phyloP scores from a whole-genome alignment of 2,113 vertebrate genomes.

The Thermophis baileyi region DNA sequence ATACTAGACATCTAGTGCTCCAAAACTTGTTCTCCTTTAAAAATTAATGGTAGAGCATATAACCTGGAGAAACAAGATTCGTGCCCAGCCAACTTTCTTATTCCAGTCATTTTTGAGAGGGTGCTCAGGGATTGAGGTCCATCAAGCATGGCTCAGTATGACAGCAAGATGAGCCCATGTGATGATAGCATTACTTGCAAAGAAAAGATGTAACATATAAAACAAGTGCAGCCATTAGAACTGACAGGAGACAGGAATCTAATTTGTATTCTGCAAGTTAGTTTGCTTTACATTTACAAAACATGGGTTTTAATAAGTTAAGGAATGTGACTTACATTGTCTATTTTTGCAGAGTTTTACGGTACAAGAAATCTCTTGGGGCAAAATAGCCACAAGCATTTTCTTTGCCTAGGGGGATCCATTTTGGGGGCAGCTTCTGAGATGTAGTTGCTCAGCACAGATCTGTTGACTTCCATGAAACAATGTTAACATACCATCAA shows the following conservation, averaged over 20 bases:
- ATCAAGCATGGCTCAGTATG: not conserved
- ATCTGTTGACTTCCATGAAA: not conserved
- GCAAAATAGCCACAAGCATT: not conserved
- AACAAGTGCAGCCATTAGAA: conserved; percentile 23
- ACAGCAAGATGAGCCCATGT: not conserved
- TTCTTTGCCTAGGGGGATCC: not conserved
- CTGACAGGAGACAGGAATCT: not conserved
- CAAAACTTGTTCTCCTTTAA: not conserved
- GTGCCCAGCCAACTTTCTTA: not conserved
- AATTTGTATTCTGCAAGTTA: not conserved
- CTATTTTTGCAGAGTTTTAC: not conserved
- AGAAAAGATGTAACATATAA: conserved; percentile 15
- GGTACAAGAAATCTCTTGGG: not conserved
- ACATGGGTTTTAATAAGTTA: not conserved
- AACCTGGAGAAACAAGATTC: not conserved
- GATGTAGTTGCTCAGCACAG: not conserved
- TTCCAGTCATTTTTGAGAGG: not conserved
- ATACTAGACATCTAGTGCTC: not conserved
- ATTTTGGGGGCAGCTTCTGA: not conserved
- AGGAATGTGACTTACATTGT: not conserved
- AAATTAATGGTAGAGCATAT: not conserved
- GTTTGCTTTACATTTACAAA: conserved; percentile 23
- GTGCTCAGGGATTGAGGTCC: not conserved
- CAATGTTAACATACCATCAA: not conserved
- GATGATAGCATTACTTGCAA: conserved; percentile 8